phyloP scores from a whole-genome alignment of 2,113 vertebrate genomes.

The Globicephala melas region DNA sequence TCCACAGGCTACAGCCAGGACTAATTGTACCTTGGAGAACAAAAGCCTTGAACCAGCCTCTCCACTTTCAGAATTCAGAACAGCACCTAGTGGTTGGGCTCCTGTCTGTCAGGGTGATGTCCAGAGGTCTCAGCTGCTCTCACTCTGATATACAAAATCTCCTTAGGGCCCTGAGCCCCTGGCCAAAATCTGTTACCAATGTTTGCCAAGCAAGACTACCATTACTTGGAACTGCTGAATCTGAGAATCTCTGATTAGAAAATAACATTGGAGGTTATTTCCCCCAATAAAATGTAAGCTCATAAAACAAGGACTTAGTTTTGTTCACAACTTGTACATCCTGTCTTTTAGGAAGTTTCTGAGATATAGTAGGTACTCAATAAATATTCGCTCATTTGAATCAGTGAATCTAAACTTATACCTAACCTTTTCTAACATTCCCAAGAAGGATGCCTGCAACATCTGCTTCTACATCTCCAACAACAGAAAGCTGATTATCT shows the following conservation, averaged over 20 bases:
- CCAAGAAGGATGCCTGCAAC: background rate
- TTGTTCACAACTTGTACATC: background rate
- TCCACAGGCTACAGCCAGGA: background rate
- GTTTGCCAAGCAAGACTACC: background rate
- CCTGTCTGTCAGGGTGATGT: background rate
- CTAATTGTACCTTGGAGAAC: background rate
- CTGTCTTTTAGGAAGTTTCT: background rate
- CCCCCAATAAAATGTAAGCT: background rate
- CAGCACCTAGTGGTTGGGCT: background rate
- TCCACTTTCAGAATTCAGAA: background rate
- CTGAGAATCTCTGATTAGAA: background rate
- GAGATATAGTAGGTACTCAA: background rate
- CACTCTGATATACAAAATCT: background rate
- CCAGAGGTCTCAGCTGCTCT: background rate
- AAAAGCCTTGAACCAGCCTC: background rate
- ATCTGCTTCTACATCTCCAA: background rate
- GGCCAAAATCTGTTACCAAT: background rate
- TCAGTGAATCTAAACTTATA: background rate
- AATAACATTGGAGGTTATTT: background rate
- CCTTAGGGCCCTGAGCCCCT: background rate
- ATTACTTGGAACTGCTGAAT: background rate
- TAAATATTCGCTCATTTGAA: background rate
- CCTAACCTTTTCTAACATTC: background rate
- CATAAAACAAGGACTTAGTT: background rate
- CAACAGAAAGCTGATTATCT: background rate